Conservation (phyloP, 2,113 vertebrate genomes). For the Cavia porcellus region DNA sequence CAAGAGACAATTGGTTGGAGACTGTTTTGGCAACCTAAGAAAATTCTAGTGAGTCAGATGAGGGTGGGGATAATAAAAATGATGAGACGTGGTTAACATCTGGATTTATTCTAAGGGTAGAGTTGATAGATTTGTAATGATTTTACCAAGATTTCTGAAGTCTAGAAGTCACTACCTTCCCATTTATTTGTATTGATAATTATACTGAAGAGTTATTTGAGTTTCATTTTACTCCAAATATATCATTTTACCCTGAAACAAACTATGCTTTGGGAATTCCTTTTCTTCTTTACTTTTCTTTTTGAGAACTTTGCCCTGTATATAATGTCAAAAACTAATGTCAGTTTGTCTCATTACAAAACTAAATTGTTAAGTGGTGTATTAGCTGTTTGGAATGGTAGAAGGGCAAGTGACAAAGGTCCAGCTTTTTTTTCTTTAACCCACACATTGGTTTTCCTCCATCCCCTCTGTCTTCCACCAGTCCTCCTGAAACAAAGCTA, state of each 20-base stretch:
- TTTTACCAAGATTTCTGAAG: slow-evolving; percentile 25
- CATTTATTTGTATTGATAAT: not conserved
- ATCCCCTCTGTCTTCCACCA: not conserved
- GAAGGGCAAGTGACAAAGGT: not conserved
- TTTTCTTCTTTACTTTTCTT: not conserved
- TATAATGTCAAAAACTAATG: not conserved
- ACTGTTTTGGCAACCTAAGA: not conserved
- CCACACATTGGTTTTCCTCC: not conserved
- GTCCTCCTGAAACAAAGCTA: not conserved
- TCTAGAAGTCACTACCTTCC: not conserved
- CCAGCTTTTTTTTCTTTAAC: not conserved
- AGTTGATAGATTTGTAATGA: not conserved
- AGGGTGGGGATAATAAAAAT: not conserved
- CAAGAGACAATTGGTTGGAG: not conserved
- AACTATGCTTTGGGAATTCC: not conserved
- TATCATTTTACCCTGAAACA: not conserved
- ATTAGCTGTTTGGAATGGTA: not conserved
- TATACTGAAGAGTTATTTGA: slow-evolving; percentile 2
- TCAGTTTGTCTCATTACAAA: not conserved
- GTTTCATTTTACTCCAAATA: not conserved
- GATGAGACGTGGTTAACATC: not conserved
- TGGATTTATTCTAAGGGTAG: slow-evolving; percentile 24
- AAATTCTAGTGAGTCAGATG: not conserved
- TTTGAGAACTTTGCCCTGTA: not conserved
- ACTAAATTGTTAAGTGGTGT: not conserved